Percentiles rank a stretch among this genome's conserved stretches.
Evolutionary conservation across 2,113 vertebrate species (phyloP).

Genomic region (Pholis gunnellus): DNA sequence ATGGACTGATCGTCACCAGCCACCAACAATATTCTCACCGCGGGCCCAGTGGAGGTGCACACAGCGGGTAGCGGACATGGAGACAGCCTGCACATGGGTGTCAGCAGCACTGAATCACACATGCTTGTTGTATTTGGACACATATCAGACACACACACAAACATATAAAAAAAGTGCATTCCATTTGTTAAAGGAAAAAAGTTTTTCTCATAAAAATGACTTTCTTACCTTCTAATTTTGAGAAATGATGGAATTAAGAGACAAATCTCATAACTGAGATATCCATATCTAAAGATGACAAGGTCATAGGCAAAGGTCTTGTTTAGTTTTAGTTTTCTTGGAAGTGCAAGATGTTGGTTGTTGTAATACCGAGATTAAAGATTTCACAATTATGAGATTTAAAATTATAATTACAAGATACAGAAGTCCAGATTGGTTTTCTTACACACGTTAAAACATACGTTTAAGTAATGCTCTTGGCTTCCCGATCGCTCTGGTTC

Average conservation of each 20-base stretch:
- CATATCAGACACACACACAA: background rate
- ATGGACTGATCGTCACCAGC: slow-evolving; percentile 95
- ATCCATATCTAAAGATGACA: background rate
- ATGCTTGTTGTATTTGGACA: slow-evolving; percentile 25
- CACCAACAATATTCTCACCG: slow-evolving; percentile 92
- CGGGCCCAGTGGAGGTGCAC: slow-evolving; percentile 87
- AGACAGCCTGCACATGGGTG: slow-evolving; percentile 29
- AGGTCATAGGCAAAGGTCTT: background rate
- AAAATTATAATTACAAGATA: background rate
- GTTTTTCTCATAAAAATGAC: background rate
- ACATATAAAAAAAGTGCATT: background rate
- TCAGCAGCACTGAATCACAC: slow-evolving; percentile 42
- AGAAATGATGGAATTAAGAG: background rate
- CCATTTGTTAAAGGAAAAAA: background rate
- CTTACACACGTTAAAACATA: background rate
- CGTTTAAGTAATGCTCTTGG: background rate
- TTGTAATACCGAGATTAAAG: no score
- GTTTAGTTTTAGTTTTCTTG: background rate
- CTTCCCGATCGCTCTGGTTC: background rate
- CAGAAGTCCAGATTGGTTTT: background rate
- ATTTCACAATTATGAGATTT: background rate
- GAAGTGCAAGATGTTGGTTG: background rate
- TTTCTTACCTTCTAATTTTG: background rate
- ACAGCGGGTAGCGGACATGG: slow-evolving; percentile 50
- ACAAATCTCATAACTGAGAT: background rate